phyloP scores from a whole-genome alignment of 2,888 invertebrate genomes.

The Chaetogeoica ovagalla region DNA sequence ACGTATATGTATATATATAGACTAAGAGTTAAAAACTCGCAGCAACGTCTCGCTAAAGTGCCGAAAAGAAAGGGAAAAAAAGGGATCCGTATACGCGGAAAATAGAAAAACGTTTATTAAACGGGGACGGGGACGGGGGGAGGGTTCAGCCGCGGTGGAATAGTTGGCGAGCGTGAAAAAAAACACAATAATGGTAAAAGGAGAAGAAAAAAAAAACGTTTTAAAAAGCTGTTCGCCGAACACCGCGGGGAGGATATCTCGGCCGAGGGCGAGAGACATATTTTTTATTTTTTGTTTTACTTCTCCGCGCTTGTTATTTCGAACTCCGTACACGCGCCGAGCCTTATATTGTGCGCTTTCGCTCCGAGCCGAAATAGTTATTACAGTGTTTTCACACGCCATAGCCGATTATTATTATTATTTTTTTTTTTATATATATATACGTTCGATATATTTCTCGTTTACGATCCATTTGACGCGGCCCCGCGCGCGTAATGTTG shows the following conservation, averaged over 20 bases:
- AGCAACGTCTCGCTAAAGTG: too few relatives aligned
- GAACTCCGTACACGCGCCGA: not conserved
- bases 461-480: constrained; percentile 38
- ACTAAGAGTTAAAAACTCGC: not conserved
- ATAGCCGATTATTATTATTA: not conserved
- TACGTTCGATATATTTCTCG: constrained; percentile 39
- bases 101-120: constrained; percentile 34
- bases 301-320: not conserved
- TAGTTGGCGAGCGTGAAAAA: not conserved
- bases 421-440: too few relatives aligned
- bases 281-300: too few relatives aligned
- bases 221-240: constrained; percentile 34
- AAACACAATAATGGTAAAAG: too few relatives aligned
- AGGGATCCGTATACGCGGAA: not conserved
- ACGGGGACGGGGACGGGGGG: constrained; percentile 6
- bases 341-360: not conserved
- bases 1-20: not conserved
- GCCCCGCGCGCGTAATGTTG: not conserved
- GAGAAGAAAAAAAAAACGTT: not conserved
- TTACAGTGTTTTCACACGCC: constrained; percentile 13
- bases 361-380: not conserved
- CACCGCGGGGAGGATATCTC: not conserved
- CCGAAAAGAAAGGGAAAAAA: not conserved
- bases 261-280: not conserved
- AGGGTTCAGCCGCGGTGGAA: too few relatives aligned